phyloP scores from a whole-genome alignment of 2,797 vertebrate species.

The Oophaga sylvatica region DNA sequence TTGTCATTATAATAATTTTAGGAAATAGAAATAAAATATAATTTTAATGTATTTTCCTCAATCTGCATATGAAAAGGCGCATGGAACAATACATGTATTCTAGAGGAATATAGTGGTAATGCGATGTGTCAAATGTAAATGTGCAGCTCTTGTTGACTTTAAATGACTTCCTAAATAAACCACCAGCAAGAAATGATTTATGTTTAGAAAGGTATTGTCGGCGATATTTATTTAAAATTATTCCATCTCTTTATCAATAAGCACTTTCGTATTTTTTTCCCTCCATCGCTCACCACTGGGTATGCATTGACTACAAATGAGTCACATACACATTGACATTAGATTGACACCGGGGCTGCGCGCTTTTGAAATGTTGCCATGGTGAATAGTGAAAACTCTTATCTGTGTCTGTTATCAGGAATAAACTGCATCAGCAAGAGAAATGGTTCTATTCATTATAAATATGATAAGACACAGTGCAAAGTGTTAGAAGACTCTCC shows the following conservation, averaged over 20 bases:
- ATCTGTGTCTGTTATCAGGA: conserved; percentile 49
- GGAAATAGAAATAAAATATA: not conserved
- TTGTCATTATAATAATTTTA: not conserved
- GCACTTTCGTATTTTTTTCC: conserved; percentile 9
- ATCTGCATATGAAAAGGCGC: conserved; percentile 14
- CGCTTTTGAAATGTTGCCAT: conserved; percentile 56
- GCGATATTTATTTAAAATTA: conserved; percentile 43
- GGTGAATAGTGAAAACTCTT: conserved; percentile 45
- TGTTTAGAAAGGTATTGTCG: conserved; percentile 41
- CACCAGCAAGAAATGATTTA: conserved; percentile 15
- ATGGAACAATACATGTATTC: not conserved
- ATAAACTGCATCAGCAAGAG: conserved; percentile 35
- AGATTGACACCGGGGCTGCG: conserved; percentile 24
- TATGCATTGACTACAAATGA: conserved; percentile 50
- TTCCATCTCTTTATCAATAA: conserved; percentile 41
- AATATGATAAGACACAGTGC: conserved; percentile 35
- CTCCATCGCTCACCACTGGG: conserved; percentile 9
- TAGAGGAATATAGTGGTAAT: not conserved
- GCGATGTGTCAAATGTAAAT: not conserved
- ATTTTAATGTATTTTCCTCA: not conserved
- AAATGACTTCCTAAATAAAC: conserved; percentile 34
- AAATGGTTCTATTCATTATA: conserved; percentile 37
- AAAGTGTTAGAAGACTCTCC: conserved; percentile 17
- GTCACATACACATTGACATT: conserved; percentile 32
- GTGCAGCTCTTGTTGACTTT: conserved; percentile 19